These are phyloP conservation scores for Ryuthela nishihirai DNA, from an alignment of 2,888 invertebrate species.

Conservation along the genomic window DNA sequence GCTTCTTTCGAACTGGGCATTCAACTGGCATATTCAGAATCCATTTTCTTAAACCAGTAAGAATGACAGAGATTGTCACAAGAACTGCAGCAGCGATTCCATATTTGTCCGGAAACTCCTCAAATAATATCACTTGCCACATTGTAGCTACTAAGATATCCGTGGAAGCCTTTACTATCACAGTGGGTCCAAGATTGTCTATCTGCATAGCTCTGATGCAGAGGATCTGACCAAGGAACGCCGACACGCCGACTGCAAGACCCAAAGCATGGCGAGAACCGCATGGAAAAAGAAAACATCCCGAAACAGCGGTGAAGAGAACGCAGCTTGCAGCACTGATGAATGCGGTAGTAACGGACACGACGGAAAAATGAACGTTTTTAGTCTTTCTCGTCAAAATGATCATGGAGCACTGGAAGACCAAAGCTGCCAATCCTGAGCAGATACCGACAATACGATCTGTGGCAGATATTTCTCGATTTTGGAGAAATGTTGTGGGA, in stretches of 20 bases:
- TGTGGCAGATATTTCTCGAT: conserved; percentile 11
- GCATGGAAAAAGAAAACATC: neutral
- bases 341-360: conserved; percentile 61
- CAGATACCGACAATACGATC: conserved; percentile 67
- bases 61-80: conserved; percentile 76
- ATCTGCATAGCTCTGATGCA: conserved; percentile 27
- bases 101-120: conserved; percentile 76
- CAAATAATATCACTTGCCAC: conserved; percentile 66
- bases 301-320: neutral
- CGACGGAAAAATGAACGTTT: conserved; percentile 78
- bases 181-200: conserved; percentile 38
- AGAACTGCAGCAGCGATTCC: conserved; percentile 79
- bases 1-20: too few relatives aligned
- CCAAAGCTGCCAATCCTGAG: conserved; percentile 77
- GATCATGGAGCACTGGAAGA: conserved; percentile 74
- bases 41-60: conserved; percentile 83
- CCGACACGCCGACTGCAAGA: conserved; percentile 5
- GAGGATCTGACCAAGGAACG: conserved; percentile 16
- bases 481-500: too few relatives aligned
- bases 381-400: conserved; percentile 75
- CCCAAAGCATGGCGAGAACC: neutral
- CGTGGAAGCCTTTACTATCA: conserved; percentile 37
- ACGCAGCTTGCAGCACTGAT: too few relatives aligned
- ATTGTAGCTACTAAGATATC: conserved; percentile 40
- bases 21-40: too few relatives aligned